Base-by-base conservation (phyloP, 2,888 invertebrate genomes). In the Agonopterix subpropinquella region DNA sequence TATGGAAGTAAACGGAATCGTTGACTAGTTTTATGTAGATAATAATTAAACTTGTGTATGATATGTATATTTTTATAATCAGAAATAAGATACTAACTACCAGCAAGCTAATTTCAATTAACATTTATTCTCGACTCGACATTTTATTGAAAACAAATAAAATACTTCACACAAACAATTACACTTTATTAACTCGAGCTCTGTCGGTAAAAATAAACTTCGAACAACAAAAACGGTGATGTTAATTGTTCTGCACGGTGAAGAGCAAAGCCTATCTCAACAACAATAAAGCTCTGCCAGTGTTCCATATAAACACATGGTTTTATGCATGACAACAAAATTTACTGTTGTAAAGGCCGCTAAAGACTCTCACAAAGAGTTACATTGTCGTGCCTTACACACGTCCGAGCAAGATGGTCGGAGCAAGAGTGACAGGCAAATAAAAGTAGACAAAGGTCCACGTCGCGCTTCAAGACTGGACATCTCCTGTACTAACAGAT, bases 291-390 rank as follows among this genome's bases (percentile, higher is more conserved):
- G 47, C 47, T 50, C 56, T 52, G 52, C 49, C 56, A 59, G 56
- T 62, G 67, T 66, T 70, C 67, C 73, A 77, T 73, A 77, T 75
- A 78, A 77, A 77, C 68, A 74, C 65, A 67, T 62, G 68, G 72
- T 74, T 79, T 77, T 78, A 85, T 80, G 83, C 81, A 79, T 84
- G 83, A 85, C 83, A 80, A 73, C 68, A 73, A 80, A 80, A 79
- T 82, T 81, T 79, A 75, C 73, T 77, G 67, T 75, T 75, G 70
- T 74, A 73, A 74, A 74, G 73, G 71, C 79, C 73, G 73, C 76
- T 71, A 69, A 75, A 76, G 75, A 70, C 64, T 69, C 68, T 67
- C 63, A 77, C 81, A 83, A 82, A 80, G 80, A 68, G 68, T 64
- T 67, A 77, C 76, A 82, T 73, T 83, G 84, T 84, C 76, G 73